Conservation (phyloP, 2,888 invertebrate species). For the Apodemia duryi region DNA sequence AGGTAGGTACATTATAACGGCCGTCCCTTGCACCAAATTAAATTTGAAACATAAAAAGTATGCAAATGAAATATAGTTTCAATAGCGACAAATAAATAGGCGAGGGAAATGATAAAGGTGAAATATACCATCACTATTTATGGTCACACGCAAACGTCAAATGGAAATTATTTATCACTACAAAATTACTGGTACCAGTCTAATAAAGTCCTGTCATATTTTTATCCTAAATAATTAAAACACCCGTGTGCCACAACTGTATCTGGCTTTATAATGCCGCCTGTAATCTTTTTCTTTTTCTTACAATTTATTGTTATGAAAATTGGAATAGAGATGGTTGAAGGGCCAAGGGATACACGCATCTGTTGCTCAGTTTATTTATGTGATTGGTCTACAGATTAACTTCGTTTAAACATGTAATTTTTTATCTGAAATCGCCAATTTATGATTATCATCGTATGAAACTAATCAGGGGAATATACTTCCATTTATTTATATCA, state of each 20-base stretch:
- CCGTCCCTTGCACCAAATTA: neutral
- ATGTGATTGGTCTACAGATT: conserved; percentile 65
- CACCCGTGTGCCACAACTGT: conserved; percentile 61
- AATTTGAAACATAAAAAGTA: neutral
- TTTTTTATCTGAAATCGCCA: conserved; percentile 66
- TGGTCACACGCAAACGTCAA: conserved; percentile 42
- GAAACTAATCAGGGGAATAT: too few species aligned
- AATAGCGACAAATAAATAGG: conserved; percentile 14
- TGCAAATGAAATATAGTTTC: conserved; percentile 12
- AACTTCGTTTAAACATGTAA: conserved; percentile 47
- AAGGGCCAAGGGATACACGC: conserved; percentile 45
- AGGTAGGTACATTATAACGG: too few species aligned
- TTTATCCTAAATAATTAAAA: conserved; percentile 69
- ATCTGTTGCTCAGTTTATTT: conserved; percentile 70
- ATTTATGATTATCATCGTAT: conserved; percentile 60
- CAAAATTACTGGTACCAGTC: conserved; percentile 45
- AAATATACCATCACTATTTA: conserved; percentile 40
- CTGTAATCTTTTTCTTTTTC: conserved; percentile 46
- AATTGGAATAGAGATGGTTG: conserved; percentile 57
- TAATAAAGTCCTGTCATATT: conserved; percentile 70
- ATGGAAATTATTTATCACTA: conserved; percentile 52
- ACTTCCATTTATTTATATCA: too few species aligned
- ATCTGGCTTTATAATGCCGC: conserved; percentile 65
- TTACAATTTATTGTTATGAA: conserved; percentile 67
- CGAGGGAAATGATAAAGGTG: conserved; percentile 23